Base-by-base conservation (phyloP, 2,797 vertebrate genomes). In the Pseudopleuronectes americanus region DNA sequence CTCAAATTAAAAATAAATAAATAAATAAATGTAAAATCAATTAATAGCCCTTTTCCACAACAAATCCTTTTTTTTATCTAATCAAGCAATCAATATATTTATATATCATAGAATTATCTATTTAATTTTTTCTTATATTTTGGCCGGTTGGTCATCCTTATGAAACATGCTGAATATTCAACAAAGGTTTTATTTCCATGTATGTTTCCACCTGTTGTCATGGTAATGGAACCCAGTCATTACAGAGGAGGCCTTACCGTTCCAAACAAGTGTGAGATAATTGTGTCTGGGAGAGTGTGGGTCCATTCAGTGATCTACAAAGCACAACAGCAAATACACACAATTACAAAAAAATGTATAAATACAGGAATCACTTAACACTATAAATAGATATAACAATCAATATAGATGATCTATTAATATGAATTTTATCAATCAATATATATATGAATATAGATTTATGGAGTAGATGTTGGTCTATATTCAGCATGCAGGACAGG, bases 261-360 rank as follows among this genome's bases (percentile, higher is more conserved):
- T 87, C 95, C 95, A 81, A 99, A 99, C 59, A 99, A 88, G 81
- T 99, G 97, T 58, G 96, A 90, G 83, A 99, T 95, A 64, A 98
- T 84, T 90, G 95, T 93, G 79, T 99, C 96, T 2, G 96, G 95
- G 22, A 98, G 91, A 67, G 96, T 94, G 33, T 97, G 95, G 48
- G 96, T 95, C 96, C 96, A 97, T 28, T 95, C 96, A 56, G 95
- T 97, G 88, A 99, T 93, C 97, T 95, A 54, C 64, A 73, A 8
- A 28, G 68, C 6, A 56, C 8, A 49, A 1, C 57, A 9, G 63
- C 41, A n/a, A 21, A 9, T 52, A 53, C 26, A 23, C 0, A 9
- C 41, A 19, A 23, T 10, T 53, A 16, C 22, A 31, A 4, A 51
- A 38, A 41, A 31, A 23, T 2, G 21, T 13, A 41, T 22, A 64